A percentile compares a stretch with the other conserved stretches of the same genome.
These are phyloP conservation scores for Andrena marginata DNA, from an alignment of 2,888 invertebrate genomes.

Conservation along the genomic window DNA sequence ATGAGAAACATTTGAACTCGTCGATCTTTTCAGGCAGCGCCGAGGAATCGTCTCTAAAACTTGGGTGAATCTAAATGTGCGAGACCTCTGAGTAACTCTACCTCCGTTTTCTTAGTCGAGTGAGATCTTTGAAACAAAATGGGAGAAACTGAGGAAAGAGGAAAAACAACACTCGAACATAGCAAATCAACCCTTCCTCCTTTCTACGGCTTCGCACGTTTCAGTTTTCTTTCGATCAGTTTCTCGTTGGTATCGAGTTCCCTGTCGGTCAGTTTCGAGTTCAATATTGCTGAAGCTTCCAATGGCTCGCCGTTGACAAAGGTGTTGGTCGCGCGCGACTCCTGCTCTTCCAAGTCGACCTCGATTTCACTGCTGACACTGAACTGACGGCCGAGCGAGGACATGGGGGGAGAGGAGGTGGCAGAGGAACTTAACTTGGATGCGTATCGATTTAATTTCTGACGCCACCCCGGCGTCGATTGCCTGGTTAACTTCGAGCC, in stretches of 20 bases:
- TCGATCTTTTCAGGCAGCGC: not conserved
- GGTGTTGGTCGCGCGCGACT: slow-evolving; percentile 45
- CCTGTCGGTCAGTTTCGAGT: slow-evolving; percentile 33
- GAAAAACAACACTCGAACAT: slow-evolving; percentile 60
- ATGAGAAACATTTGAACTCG: not conserved
- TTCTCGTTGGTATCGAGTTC: slow-evolving; percentile 42
- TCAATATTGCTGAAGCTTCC: slow-evolving; percentile 54
- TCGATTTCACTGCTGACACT: slow-evolving; percentile 63
- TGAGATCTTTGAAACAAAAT: not conserved
- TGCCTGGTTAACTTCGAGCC: slow-evolving; percentile 19
- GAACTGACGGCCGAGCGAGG: slow-evolving; percentile 32
- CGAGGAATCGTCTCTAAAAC: not conserved
- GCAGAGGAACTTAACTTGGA: slow-evolving; percentile 45
- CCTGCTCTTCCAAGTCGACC: slow-evolving; percentile 57
- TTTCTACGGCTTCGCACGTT: slow-evolving; percentile 14
- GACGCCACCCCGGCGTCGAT: slow-evolving; percentile 33
- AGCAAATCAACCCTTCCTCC: slow-evolving; percentile 57
- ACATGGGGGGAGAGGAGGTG: not conserved
- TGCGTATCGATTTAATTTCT: slow-evolving; percentile 70
- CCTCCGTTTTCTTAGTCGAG: not conserved
- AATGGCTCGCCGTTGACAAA: slow-evolving; percentile 58
- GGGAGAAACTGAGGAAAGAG: not conserved
- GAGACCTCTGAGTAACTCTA: not conserved
- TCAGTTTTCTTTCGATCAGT: slow-evolving; percentile 7
- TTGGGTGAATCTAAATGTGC: not conserved